Evolutionary conservation across 2,797 vertebrate species (phyloP).

Genomic region (Euphonia xanthogaster): DNA sequence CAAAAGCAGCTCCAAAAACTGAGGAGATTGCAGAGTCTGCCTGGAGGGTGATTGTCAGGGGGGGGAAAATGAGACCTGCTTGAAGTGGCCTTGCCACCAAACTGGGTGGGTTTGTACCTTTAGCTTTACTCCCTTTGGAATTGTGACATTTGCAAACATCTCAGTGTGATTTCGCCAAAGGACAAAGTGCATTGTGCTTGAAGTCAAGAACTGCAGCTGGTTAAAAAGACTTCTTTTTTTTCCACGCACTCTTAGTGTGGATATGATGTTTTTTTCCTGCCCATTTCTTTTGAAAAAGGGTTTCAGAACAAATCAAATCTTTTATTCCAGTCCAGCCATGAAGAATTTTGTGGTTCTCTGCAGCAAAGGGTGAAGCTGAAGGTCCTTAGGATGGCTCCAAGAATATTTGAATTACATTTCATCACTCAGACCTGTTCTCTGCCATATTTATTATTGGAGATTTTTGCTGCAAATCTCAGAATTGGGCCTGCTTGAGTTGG

Average conservation of each 20-base stretch:
- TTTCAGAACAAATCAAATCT: background rate
- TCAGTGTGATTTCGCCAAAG: background rate
- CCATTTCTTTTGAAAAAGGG: background rate
- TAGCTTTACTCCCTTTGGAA: background rate
- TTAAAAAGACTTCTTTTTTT: background rate
- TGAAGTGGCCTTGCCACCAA: background rate
- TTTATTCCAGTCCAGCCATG: background rate
- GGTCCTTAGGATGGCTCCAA: background rate
- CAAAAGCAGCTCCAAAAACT: fast-evolving
- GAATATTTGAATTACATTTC: background rate
- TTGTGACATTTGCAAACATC: background rate
- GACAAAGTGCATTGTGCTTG: background rate
- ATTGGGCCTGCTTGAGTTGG: background rate
- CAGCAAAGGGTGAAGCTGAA: background rate
- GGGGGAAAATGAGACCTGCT: background rate
- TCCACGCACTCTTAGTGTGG: background rate
- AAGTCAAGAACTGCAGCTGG: background rate
- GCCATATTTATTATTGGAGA: background rate
- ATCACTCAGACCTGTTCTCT: background rate
- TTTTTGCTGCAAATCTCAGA: background rate
- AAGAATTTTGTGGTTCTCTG: background rate
- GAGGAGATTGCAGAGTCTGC: background rate
- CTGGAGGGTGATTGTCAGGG: background rate
- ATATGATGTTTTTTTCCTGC: background rate
- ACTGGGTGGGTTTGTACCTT: background rate